Conservation (phyloP, 2,888 invertebrate species). For the Zaprionus bogoriensis region DNA sequence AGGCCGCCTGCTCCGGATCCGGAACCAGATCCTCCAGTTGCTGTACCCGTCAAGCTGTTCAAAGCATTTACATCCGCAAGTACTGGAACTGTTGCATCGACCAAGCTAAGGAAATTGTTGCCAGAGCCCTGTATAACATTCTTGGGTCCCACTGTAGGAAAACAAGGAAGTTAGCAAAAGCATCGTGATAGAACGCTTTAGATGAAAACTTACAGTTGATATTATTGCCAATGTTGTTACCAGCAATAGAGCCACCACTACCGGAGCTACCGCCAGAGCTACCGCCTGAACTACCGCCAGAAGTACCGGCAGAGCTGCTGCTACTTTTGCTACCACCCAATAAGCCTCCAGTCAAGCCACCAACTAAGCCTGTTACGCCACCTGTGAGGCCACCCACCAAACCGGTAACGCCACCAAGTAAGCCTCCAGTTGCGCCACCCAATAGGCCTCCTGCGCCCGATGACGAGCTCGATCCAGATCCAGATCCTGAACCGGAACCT, state of each 20-base stretch:
- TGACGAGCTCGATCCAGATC: not conserved
- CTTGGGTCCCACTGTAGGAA: not conserved
- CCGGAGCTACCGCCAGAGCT: not conserved
- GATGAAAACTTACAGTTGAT: constrained; percentile 7
- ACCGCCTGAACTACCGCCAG: not conserved
- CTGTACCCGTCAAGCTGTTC: not conserved
- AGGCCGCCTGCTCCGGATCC: not conserved
- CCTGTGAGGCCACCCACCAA: no score
- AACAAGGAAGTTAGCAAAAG: not conserved
- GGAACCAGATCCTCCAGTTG: not conserved
- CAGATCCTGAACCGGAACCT: not conserved
- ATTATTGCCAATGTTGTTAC: constrained; percentile 4
- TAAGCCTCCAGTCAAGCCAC: not conserved
- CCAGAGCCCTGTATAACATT: not conserved
- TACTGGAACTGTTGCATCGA: not conserved
- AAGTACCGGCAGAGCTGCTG: not conserved
- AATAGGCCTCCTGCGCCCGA: no score
- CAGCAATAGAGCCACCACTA: not conserved
- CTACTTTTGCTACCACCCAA: no score
- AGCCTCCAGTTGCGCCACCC: no score
- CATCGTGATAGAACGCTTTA: not conserved
- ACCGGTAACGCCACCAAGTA: no score
- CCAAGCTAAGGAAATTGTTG: not conserved
- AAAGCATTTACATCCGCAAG: not conserved
- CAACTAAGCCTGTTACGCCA: no score